Conservation (phyloP, 2,888 invertebrate species). For the Escarpia spicata region DNA sequence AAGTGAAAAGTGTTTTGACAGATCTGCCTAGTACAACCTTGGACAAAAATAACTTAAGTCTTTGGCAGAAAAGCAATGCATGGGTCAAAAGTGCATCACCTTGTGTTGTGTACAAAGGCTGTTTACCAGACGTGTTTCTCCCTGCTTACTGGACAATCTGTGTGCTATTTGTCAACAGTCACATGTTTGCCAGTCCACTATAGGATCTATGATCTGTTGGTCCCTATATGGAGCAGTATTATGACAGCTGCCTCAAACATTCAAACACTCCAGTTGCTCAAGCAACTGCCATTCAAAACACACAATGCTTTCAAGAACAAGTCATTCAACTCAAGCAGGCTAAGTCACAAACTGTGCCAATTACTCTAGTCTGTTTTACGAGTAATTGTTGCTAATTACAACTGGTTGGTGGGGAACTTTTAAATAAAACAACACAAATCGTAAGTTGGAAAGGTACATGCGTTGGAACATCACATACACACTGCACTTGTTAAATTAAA, state of each 20-base stretch:
- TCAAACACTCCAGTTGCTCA: not conserved
- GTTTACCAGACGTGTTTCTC: not conserved
- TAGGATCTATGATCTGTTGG: not conserved
- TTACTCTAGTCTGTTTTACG: not conserved
- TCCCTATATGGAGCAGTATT: not conserved
- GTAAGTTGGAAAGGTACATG: not conserved
- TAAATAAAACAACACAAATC: not conserved
- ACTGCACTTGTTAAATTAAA: not conserved
- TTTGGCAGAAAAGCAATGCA: not conserved
- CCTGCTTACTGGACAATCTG: not conserved
- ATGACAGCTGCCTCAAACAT: not conserved
- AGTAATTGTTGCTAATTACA: not conserved
- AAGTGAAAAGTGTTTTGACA: not conserved
- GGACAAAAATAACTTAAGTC: not conserved
- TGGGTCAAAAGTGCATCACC: not conserved
- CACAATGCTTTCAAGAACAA: not conserved
- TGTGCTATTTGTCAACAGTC: not conserved
- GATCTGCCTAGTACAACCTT: not conserved
- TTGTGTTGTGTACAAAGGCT: not conserved
- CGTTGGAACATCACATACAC: not conserved
- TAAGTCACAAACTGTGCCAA: not conserved
- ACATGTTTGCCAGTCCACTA: not conserved
- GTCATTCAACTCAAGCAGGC: not conserved
- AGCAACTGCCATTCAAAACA: not conserved
- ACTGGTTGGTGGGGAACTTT: not conserved